phyloP scores from a whole-genome alignment of 2,888 invertebrate species.

The Fabriciana adippe region DNA sequence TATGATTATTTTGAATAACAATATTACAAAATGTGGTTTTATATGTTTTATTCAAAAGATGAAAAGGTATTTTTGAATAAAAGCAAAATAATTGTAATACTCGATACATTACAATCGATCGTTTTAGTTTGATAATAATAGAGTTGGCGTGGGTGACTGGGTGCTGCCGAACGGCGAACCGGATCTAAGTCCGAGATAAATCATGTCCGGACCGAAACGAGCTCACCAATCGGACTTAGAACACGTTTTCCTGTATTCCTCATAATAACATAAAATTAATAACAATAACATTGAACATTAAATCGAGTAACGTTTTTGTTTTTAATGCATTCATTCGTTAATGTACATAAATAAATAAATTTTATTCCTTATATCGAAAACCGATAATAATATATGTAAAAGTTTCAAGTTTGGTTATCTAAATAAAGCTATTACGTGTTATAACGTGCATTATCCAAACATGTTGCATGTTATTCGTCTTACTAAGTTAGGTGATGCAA shows the following conservation, averaged over 20 bases:
- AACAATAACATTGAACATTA: no score
- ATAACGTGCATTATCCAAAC: constrained; percentile 21
- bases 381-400: not conserved
- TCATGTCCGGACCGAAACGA: constrained; percentile 60
- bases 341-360: no score
- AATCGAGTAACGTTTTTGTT: no score
- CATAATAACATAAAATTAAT: constrained; percentile 14
- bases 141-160: constrained; percentile 77
- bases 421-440: constrained; percentile 30
- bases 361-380: no score
- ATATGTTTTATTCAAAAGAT: no score
- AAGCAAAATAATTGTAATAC: no score
- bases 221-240: constrained; percentile 44
- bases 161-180: constrained; percentile 62
- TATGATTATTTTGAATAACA: no score
- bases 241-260: constrained; percentile 28
- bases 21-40: no score
- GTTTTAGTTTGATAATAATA: constrained; percentile 72
- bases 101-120: constrained; percentile 51
- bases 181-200: constrained; percentile 76
- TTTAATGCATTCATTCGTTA: no score
- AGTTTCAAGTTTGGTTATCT: constrained; percentile 16
- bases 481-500: constrained; percentile 26
- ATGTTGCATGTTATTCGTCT: constrained; percentile 16
- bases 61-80: no score